Evolutionary conservation across 2,113 vertebrate genomes (phyloP).

Genomic region (Microcebus jonahi): DNA sequence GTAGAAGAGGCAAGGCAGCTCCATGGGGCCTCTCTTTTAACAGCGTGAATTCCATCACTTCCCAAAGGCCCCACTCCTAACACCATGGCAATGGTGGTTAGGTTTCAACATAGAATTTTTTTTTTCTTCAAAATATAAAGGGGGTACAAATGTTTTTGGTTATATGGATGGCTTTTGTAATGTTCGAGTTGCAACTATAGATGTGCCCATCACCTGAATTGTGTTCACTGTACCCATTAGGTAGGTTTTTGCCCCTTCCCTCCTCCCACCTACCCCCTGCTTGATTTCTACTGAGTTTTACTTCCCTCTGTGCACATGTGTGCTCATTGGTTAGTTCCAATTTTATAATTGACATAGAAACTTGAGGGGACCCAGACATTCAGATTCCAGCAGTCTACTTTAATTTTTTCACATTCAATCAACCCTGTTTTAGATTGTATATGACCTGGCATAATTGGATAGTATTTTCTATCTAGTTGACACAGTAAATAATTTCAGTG

Average conservation of each 20-base stretch:
- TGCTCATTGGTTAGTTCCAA: too few relatives aligned
- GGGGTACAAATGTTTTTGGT: too few relatives aligned
- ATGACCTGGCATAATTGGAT: neutral
- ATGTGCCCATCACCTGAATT: too few relatives aligned
- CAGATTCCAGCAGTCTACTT: neutral
- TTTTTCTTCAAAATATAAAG: too few relatives aligned
- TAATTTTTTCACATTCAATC: neutral
- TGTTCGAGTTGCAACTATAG: too few relatives aligned
- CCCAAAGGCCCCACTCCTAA: neutral
- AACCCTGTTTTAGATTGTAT: neutral
- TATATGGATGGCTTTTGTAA: too few relatives aligned
- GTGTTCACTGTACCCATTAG: too few relatives aligned
- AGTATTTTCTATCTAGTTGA: neutral
- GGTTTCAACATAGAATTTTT: neutral
- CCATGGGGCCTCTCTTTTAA: neutral
- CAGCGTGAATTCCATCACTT: neutral
- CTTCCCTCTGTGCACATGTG: too few relatives aligned
- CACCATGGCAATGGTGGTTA: neutral
- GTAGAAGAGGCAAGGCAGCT: neutral
- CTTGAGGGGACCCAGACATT: neutral
- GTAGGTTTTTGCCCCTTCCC: too few relatives aligned
- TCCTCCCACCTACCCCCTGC: too few relatives aligned
- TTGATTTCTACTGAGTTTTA: too few relatives aligned
- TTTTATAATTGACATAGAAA: too few relatives aligned
- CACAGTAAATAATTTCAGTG: neutral